Conservation (phyloP, 2,797 vertebrate genomes). For the Eidolon dupreanum region DNA sequence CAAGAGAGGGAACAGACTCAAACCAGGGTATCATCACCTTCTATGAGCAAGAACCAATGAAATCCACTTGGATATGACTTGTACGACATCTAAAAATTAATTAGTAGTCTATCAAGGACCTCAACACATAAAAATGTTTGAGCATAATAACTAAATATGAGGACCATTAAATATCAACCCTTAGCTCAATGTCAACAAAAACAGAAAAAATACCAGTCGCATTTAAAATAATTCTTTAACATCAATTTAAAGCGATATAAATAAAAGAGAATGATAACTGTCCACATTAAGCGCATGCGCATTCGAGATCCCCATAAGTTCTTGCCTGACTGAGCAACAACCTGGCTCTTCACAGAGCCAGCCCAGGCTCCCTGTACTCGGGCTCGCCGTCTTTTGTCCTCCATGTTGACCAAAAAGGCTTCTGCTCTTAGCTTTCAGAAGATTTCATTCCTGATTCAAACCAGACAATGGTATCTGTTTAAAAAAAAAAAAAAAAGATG, state of each 20-base stretch:
- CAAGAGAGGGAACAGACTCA: background rate
- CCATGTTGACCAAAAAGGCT: conserved; percentile 84
- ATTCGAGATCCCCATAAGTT: background rate
- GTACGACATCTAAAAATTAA: background rate
- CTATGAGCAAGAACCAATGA: background rate
- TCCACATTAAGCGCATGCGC: no score
- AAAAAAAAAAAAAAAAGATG: background rate
- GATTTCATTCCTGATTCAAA: conserved; percentile 45
- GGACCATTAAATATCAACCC: background rate
- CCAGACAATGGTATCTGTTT: conserved; percentile 12
- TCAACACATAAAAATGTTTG: background rate
- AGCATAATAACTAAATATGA: background rate
- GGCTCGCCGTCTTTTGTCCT: conserved; percentile 89
- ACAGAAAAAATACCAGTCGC: background rate
- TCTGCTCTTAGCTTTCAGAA: conserved; percentile 1
- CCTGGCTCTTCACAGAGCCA: conserved; percentile 68
- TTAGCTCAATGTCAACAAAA: background rate
- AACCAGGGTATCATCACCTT: background rate
- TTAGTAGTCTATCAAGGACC: background rate
- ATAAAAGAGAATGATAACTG: background rate
- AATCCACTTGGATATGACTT: background rate
- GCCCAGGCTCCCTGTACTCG: conserved; percentile 97
- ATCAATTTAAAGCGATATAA: background rate
- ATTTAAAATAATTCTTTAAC: background rate
- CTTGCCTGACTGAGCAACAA: conserved; percentile 70